phyloP scores from a whole-genome alignment of 2,113 vertebrate genomes.

The Ibidorhyncha struthersii region DNA sequence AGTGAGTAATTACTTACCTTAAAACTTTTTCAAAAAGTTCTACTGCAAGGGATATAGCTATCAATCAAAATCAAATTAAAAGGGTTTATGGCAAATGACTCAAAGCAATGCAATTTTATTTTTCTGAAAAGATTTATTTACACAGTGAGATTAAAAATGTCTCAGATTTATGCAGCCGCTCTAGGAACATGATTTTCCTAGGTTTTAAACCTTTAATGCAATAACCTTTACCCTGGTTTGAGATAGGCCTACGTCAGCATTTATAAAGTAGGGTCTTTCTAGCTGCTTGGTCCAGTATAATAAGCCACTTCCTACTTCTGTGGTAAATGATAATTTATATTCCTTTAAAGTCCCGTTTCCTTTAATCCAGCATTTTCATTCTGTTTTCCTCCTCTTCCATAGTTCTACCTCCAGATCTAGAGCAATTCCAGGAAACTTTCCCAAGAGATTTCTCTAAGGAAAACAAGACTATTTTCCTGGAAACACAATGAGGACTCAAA shows the following conservation, averaged over 20 bases:
- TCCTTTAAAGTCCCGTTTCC: not conserved
- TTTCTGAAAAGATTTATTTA: constrained; percentile 54
- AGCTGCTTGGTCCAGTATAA: not conserved
- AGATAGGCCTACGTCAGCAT: not conserved
- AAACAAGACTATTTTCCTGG: not conserved
- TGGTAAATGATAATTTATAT: not conserved
- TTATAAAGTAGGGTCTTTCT: not conserved
- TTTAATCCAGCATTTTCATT: not conserved
- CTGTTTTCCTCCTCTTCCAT: not conserved
- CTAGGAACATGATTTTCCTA: not conserved
- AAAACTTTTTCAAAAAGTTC: not conserved
- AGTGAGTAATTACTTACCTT: not conserved
- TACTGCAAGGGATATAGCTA: not conserved
- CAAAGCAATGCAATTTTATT: constrained; percentile 28
- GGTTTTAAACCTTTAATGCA: constrained; percentile 18
- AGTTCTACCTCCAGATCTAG: not conserved
- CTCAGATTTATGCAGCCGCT: constrained; percentile 11
- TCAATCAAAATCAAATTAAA: constrained; percentile 43
- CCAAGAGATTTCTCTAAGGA: not conserved
- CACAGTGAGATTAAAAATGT: constrained; percentile 21
- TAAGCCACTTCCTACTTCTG: not conserved
- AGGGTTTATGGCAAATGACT: not conserved
- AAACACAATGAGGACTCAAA: not conserved
- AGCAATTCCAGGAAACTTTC: not conserved
- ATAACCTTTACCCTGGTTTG: constrained; percentile 20